A percentile compares a stretch with the other conserved stretches of the same genome.
phyloP scores from a whole-genome alignment of 2,797 vertebrate genomes.

The Pygocentrus nattereri region DNA sequence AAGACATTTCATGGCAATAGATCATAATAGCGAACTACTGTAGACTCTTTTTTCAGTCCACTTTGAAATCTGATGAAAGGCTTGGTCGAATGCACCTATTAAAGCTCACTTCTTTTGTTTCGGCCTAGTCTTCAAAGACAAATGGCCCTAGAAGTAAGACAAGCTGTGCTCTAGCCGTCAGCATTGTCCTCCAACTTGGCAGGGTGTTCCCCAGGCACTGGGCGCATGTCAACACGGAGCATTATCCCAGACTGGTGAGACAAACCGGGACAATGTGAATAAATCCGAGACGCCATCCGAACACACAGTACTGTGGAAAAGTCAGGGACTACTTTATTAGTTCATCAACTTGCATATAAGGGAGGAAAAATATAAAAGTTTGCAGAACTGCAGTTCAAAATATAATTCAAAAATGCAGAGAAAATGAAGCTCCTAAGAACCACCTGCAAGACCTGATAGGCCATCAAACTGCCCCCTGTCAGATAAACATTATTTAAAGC shows the following conservation, averaged over 20 bases:
- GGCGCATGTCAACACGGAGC: conserved; percentile 10
- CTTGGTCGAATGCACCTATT: conserved; percentile 8
- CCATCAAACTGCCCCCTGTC: too few relatives aligned
- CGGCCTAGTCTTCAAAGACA: neutral
- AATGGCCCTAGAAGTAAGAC: conserved; percentile 2
- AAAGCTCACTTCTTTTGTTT: conserved; percentile 17
- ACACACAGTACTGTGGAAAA: neutral
- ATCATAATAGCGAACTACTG: conserved; percentile 10
- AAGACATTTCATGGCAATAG: neutral
- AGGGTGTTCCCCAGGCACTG: neutral
- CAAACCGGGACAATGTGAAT: neutral
- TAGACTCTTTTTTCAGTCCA: neutral
- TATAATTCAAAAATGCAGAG: too few relatives aligned
- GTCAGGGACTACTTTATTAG: too few relatives aligned
- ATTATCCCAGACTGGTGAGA: neutral
- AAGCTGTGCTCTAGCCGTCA: neutral
- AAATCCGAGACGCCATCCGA: neutral
- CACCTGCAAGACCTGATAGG: too few relatives aligned
- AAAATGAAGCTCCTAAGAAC: too few relatives aligned
- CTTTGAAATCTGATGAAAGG: conserved; percentile 29
- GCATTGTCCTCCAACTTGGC: conserved; percentile 4
- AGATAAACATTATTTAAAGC: too few relatives aligned
- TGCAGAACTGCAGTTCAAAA: too few relatives aligned
- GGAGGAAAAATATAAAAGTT: too few relatives aligned
- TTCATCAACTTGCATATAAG: too few relatives aligned